Base-by-base conservation (phyloP, 2,113 vertebrate species). In the Ameiurus melas region DNA sequence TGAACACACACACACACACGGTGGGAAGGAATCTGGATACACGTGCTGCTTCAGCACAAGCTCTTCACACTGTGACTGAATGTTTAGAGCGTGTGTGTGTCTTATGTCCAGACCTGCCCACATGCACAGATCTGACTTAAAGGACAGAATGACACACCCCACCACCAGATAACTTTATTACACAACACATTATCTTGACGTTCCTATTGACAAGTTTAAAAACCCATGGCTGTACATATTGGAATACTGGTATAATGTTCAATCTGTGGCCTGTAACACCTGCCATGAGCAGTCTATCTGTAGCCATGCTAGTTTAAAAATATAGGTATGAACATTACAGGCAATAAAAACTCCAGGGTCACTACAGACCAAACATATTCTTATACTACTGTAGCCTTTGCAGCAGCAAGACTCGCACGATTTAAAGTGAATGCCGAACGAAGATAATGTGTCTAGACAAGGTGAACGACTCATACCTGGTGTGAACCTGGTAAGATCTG, bases 391-490 rank as follows among this genome's bases (percentile, higher is more conserved):
- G 10, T 78, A 14, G 25, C 75, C 53, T 43, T 43, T 36, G 57
- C n/a, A 51, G 33, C 27, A 27, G 22, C 4, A n/a, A 75, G 22
- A 68, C 19, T 33, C 5, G 20, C 6, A 14, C 19, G 4, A 22
- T 20, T 25, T 10, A 5, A 0, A 57, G 27, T 73, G 8, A 43
- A 85, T 58, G 51, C 79, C 78, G 58, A 27, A 43, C n/a, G 36
- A 36, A 30, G 14, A 25, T 64, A 60, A 51, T 33, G 47, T 22
- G 51, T 51, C 16, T 53, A 47, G 51, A 83, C 62, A 25, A 39
- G 39, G 8, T 53, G 5, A 57, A 58, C 84, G 57, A 14, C 4
- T 81, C n/a, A 22, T 87, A 91, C 90, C 85, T 90, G 84, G 16
- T 33, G 64, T 62, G 39, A 60, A 71, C 30, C 20, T 60, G 33